Percentiles rank a stretch among this genome's conserved stretches.
Evolutionary conservation across 2,797 vertebrate species (phyloP).

Genomic region (Neosalanx taihuensis): DNA sequence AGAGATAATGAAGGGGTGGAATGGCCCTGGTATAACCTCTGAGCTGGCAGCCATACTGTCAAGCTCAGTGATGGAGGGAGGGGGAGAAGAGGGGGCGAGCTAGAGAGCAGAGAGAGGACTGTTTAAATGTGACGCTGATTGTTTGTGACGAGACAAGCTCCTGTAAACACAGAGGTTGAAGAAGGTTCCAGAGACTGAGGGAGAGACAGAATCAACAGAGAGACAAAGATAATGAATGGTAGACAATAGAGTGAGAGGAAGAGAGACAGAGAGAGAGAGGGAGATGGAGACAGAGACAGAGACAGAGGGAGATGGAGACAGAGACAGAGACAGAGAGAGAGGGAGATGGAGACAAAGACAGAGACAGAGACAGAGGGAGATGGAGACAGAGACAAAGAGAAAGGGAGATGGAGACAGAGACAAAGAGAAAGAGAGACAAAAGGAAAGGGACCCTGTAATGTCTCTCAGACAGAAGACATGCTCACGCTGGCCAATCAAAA

Average conservation of each 20-base stretch:
- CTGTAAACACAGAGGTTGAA: not conserved
- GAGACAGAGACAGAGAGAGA: not conserved
- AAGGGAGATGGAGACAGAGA: constrained; percentile 7
- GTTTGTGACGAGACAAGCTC: not conserved
- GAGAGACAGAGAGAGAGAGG: not conserved
- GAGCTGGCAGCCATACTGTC: too few species aligned
- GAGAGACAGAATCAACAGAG: not conserved
- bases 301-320: not conserved
- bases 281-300: not conserved
- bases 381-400: not conserved
- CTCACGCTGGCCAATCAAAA: not conserved
- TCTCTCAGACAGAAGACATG: too few species aligned
- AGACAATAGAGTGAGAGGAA: too few species aligned
- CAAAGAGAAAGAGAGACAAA: not conserved
- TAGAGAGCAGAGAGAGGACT: constrained; percentile 7
- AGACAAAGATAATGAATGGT: not conserved
- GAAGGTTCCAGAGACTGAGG: not conserved
- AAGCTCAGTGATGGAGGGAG: too few species aligned
- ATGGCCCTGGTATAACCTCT: too few species aligned
- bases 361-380: too few species aligned
- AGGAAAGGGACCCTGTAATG: not conserved
- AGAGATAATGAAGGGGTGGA: not conserved
- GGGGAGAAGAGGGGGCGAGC: not conserved
- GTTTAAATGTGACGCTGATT: constrained; percentile 9
- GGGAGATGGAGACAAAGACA: not conserved